Evolutionary conservation across 2,888 invertebrate species (phyloP), one percentile per base, ranked within the genome.

Genomic region (Apodemia hepburni): DNA sequence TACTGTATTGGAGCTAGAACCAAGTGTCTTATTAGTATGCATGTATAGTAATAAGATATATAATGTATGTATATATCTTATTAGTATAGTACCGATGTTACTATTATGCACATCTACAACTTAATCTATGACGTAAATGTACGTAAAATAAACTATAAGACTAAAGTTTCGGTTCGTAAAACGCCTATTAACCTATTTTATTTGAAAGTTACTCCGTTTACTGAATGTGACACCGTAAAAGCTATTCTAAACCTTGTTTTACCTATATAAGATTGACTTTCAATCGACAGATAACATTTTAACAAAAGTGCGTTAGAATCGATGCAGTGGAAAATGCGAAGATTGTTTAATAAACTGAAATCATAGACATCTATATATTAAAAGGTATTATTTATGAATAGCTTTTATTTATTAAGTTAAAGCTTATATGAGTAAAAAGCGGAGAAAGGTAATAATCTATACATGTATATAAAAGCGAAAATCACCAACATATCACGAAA

Each of bases 131-230:
- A 63, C 69, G 70, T 73, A 77, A 80, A 79, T 81, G 75, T 75
- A 80, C 77, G 79, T 80, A 80, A 75, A 85, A 81, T 80, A 76
- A 78, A 81, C 77, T 78, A 76, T 79, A 77, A 74, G 73, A 80
- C 76, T 83, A 78, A 79, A 82, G 81, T 85, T 86, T 81, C 78
- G 81, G 82, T 79, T 85, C 47, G 84, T 87, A 87, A 87, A 87
- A 84, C 80, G 80, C 80, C 84, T 85, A 87, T 88, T 88, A 88
- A 86, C 87, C 87, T 82, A 87, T 85, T 85, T 88, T 79, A 85
- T 85, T 85, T 81, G 84, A 87, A 85, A 87, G 86, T 85, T 78
- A 76, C 79, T 75, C 75, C 67, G 73, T 75, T 70, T 71, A 69
- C 72, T 42, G 72, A 69, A 68, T 66, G 69, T 69, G 64, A 68